Conservation (phyloP, 2,797 vertebrate genomes). For the Odontamblyopus lacepedii region DNA sequence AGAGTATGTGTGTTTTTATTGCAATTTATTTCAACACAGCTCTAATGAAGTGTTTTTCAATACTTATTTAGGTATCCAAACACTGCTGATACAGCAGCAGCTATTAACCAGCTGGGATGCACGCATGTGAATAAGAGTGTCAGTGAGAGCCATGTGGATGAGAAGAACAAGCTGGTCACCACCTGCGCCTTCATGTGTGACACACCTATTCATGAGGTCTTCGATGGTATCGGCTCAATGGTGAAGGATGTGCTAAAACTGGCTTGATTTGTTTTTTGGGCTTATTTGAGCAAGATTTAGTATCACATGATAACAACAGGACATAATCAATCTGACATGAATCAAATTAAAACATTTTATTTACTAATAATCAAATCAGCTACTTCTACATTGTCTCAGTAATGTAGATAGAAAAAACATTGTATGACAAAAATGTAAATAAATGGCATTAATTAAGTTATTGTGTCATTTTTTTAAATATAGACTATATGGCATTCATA, state of each 20-base stretch:
- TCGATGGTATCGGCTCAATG: constrained; percentile 81
- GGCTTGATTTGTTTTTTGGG: constrained; percentile 57
- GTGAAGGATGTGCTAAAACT: constrained; percentile 83
- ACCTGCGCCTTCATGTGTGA: constrained; percentile 82
- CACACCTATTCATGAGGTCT: constrained; percentile 79
- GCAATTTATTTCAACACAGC: not conserved
- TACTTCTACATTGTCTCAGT: not conserved
- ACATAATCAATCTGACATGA: not conserved
- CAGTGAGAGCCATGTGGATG: constrained; percentile 79
- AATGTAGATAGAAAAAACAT: not conserved
- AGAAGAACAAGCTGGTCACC: constrained; percentile 80
- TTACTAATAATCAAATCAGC: not conserved
- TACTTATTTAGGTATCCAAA: constrained; percentile 74
- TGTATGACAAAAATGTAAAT: constrained; percentile 1
- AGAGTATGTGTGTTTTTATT: not conserved
- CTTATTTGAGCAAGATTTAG: not conserved
- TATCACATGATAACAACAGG: not conserved
- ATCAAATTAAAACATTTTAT: not conserved
- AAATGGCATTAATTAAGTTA: not conserved
- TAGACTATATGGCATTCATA: not conserved
- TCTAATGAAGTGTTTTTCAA: not conserved
- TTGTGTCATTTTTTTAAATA: not conserved
- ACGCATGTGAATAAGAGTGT: constrained; percentile 80
- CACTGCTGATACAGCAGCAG: constrained; percentile 73
- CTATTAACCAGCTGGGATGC: constrained; percentile 78